Evolutionary conservation across 2,113 vertebrate genomes (phyloP).

Genomic region (Ictalurus punctatus): DNA sequence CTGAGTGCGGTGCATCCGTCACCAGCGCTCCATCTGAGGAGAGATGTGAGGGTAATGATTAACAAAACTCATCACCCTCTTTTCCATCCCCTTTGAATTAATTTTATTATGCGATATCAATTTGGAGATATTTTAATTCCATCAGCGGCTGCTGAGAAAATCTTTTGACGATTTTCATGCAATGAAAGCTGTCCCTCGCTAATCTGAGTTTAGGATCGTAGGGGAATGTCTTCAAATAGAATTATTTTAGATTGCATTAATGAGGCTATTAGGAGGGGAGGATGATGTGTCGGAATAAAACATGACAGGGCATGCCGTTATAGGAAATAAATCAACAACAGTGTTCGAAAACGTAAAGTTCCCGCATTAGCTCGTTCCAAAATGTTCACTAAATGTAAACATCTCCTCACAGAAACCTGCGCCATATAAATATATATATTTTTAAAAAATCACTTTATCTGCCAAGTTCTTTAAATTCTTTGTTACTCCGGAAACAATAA

Average conservation of each 20-base stretch:
- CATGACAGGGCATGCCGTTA: background rate
- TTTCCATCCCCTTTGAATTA: slow-evolving; percentile 7
- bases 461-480: background rate
- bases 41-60: slow-evolving; percentile 19
- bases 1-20: background rate
- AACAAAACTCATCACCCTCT: slow-evolving; percentile 24
- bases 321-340: background rate
- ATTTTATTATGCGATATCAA: slow-evolving; percentile 12
- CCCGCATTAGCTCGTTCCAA: background rate
- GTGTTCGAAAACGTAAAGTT: no score
- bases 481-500: background rate
- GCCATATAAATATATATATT: background rate
- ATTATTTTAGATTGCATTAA: slow-evolving; percentile 2
- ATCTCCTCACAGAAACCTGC: background rate
- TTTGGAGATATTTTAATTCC: slow-evolving; percentile 19
- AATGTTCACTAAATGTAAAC: background rate
- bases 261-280: background rate
- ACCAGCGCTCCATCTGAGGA: background rate
- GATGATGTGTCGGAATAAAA: background rate
- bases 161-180: background rate
- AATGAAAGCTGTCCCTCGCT: background rate
- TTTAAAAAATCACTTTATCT: background rate
- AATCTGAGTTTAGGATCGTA: background rate
- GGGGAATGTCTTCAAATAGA: background rate
- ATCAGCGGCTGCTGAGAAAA: background rate